phyloP scores from a whole-genome alignment of 2,888 invertebrate genomes.

The Opisthograptis luteolata region DNA sequence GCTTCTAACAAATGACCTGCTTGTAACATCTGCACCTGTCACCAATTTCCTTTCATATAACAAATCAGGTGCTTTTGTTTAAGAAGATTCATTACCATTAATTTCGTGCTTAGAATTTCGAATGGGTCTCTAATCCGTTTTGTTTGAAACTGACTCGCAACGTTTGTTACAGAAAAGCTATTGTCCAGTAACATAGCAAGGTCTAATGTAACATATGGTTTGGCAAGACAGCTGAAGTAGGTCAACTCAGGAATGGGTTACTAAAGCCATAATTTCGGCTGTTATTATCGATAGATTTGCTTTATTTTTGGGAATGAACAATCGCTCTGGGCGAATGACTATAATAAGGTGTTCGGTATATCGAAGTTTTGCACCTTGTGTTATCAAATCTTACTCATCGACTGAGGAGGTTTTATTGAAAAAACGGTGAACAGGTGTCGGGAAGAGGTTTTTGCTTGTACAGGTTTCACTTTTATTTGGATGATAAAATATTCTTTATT shows the following conservation, averaged over 20 bases:
- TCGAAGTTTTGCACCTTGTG: conserved; percentile 77
- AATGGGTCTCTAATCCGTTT: conserved; percentile 1
- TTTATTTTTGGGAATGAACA: conserved; percentile 66
- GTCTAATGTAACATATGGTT: conserved; percentile 74
- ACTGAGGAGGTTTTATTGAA: conserved; percentile 59
- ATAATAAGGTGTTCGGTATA: conserved; percentile 72
- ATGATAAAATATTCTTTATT: not conserved
- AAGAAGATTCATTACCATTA: conserved; percentile 67
- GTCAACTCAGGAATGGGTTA: conserved; percentile 72
- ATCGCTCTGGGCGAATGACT: conserved; percentile 59
- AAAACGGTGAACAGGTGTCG: conserved; percentile 65
- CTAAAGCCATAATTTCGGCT: conserved; percentile 68
- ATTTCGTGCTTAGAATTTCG: conserved; percentile 45
- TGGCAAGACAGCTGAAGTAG: conserved; percentile 73
- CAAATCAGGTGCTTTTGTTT: conserved; percentile 65
- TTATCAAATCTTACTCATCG: conserved; percentile 61
- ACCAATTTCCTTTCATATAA: conserved; percentile 61
- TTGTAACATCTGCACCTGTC: conserved; percentile 62
- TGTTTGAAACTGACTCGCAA: conserved; percentile 5
- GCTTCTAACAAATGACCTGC: conserved; percentile 56
- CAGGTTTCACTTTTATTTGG: conserved; percentile 22
- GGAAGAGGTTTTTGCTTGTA: conserved; percentile 44
- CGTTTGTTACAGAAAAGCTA: not conserved
- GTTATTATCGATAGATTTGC: conserved; percentile 72
- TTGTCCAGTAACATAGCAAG: not conserved